phyloP scores from a whole-genome alignment of 2,888 invertebrate genomes.

The Pristionchus exspectatus region DNA sequence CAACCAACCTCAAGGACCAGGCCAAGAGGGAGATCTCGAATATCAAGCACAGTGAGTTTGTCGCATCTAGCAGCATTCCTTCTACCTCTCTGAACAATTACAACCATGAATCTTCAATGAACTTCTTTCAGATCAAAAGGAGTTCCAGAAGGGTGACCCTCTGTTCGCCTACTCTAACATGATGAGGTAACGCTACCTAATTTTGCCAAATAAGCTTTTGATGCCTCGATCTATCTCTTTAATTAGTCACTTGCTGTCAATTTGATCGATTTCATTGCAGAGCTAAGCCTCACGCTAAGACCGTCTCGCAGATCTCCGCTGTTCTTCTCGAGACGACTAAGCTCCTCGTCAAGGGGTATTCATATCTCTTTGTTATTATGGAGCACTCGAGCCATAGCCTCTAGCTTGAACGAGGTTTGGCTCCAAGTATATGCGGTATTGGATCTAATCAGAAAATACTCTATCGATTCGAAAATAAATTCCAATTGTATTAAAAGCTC shows the following conservation, averaged over 20 bases:
- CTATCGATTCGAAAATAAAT: neutral
- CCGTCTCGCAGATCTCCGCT: conserved; percentile 72
- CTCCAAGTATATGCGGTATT: too few species aligned
- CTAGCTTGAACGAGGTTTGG: too few species aligned
- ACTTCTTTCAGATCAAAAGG: conserved; percentile 70
- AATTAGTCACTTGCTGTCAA: too few species aligned
- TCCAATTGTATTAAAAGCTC: neutral
- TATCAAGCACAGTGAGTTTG: conserved; percentile 68
- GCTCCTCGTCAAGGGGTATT: conserved; percentile 72
- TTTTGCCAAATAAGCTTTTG: too few species aligned
- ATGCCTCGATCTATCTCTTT: too few species aligned
- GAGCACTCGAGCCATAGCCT: too few species aligned
- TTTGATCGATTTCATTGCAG: neutral
- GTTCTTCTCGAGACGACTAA: conserved; percentile 77
- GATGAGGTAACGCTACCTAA: conserved; percentile 60
- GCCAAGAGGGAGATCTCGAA: conserved; percentile 71
- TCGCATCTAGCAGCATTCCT: neutral
- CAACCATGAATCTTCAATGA: neutral
- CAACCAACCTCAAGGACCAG: conserved; percentile 72
- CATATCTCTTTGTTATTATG: too few species aligned
- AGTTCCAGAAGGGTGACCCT: conserved; percentile 74
- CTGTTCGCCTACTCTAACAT: conserved; percentile 74
- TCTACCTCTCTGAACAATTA: neutral
- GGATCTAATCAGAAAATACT: too few species aligned
- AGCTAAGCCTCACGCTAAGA: conserved; percentile 58